phyloP scores from a whole-genome alignment of 2,113 vertebrate species.

The Macquaria ambigua region DNA sequence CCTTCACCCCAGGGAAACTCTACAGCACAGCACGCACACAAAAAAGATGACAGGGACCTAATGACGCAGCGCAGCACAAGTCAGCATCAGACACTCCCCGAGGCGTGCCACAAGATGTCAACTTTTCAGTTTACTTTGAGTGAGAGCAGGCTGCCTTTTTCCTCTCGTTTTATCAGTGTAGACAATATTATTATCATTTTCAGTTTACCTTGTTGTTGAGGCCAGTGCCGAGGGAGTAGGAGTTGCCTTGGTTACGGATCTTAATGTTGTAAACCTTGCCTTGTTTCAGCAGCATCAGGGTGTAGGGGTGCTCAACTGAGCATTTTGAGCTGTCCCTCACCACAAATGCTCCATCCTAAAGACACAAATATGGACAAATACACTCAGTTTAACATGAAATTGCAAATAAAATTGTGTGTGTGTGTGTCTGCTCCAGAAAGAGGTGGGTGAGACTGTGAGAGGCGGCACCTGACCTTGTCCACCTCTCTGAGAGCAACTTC shows the following conservation, averaged over 20 bases:
- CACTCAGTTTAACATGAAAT: neutral
- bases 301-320: constrained; percentile 86
- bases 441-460: neutral
- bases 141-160: neutral
- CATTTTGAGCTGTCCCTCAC: constrained; percentile 90
- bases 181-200: neutral
- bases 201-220: constrained; percentile 86
- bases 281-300: constrained; percentile 91
- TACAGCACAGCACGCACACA: constrained; percentile 42
- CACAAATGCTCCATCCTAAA: constrained; percentile 90
- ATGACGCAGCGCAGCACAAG: constrained; percentile 54
- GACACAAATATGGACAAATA: neutral
- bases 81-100: constrained; percentile 36
- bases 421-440: constrained; percentile 20
- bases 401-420: neutral
- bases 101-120: constrained; percentile 47
- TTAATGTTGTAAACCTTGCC: constrained; percentile 92
- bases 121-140: constrained; percentile 42
- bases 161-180: neutral
- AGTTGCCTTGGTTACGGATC: constrained; percentile 84
- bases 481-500: constrained; percentile 87
- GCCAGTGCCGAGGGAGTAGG: constrained; percentile 86
- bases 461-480: constrained; percentile 85
- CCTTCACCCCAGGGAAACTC: constrained; percentile 88
- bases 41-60: constrained; percentile 50